Conservation (phyloP, 2,113 vertebrate genomes). For the Mirza zaza region DNA sequence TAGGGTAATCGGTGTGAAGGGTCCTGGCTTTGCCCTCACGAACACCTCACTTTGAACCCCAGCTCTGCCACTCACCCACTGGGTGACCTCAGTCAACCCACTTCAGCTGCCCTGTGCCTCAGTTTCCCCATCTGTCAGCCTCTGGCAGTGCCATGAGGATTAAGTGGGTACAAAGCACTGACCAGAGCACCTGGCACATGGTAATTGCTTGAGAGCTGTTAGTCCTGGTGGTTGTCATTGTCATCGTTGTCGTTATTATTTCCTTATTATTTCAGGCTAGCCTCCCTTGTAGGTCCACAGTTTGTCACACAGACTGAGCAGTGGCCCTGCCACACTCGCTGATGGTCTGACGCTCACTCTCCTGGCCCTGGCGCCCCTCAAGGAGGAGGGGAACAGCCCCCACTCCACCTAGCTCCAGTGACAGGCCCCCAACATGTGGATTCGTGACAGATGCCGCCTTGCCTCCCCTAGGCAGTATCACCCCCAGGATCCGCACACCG, state of each 20-base stretch:
- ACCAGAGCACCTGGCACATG: neutral
- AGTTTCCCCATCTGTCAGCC: neutral
- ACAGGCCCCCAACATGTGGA: neutral
- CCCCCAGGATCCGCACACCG: slow-evolving; percentile 97
- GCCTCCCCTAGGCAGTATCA: slow-evolving; percentile 94
- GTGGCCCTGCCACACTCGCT: neutral
- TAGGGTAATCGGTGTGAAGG: neutral
- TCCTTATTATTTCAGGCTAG: neutral
- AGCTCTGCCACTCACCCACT: neutral
- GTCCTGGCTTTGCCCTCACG: neutral
- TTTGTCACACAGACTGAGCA: neutral
- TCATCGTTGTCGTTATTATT: no score
- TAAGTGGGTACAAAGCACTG: neutral
- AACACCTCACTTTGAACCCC: neutral
- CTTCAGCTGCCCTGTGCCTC: neutral
- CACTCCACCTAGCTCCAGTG: neutral
- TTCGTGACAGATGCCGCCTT: slow-evolving; percentile 31
- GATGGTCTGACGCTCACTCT: neutral
- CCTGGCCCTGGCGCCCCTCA: neutral
- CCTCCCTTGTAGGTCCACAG: neutral
- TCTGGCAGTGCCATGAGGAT: neutral
- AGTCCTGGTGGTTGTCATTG: neutral
- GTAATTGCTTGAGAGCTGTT: neutral
- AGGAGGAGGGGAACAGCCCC: neutral
- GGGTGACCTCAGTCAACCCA: neutral